Percentiles rank a stretch among this genome's conserved stretches.
phyloP scores from a whole-genome alignment of 2,797 vertebrate genomes.

The Spatula clypeata region DNA sequence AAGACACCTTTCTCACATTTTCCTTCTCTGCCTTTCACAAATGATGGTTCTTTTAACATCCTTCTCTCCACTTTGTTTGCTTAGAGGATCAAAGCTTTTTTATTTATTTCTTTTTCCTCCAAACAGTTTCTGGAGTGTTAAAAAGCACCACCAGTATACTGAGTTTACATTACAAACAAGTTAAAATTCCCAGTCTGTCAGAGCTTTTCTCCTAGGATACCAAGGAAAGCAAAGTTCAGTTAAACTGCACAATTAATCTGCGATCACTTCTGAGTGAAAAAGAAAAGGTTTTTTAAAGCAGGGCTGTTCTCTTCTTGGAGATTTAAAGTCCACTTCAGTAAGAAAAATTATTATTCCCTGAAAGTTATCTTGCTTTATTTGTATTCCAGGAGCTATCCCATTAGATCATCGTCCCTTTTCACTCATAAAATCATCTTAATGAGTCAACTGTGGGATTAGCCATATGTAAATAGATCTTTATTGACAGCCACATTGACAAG shows the following conservation, averaged over 20 bases:
- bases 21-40: slow-evolving; percentile 26
- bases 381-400: slow-evolving; percentile 62
- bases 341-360: slow-evolving; percentile 75
- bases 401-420: slow-evolving; percentile 63
- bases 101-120: slow-evolving; percentile 45
- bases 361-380: slow-evolving; percentile 73
- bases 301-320: slow-evolving; percentile 61
- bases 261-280: slow-evolving; percentile 73
- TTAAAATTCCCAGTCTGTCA: slow-evolving; percentile 82
- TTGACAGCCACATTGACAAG: slow-evolving; percentile 13
- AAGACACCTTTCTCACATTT: slow-evolving; percentile 44
- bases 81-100: slow-evolving; percentile 74
- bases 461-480: slow-evolving; percentile 52
- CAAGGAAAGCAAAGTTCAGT: slow-evolving; percentile 79
- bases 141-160: slow-evolving; percentile 70
- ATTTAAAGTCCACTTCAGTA: slow-evolving; percentile 74
- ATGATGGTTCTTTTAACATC: slow-evolving; percentile 54
- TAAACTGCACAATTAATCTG: slow-evolving; percentile 79
- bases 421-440: slow-evolving; percentile 73
- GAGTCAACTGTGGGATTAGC: slow-evolving; percentile 63
- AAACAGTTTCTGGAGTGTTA: slow-evolving; percentile 54
- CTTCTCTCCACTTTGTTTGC: slow-evolving; percentile 72
- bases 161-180: slow-evolving; percentile 83
- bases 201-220: slow-evolving; percentile 84
- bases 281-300: slow-evolving; percentile 73